Conservation (phyloP, 2,888 invertebrate genomes). For the Metopia argyrocephala region DNA sequence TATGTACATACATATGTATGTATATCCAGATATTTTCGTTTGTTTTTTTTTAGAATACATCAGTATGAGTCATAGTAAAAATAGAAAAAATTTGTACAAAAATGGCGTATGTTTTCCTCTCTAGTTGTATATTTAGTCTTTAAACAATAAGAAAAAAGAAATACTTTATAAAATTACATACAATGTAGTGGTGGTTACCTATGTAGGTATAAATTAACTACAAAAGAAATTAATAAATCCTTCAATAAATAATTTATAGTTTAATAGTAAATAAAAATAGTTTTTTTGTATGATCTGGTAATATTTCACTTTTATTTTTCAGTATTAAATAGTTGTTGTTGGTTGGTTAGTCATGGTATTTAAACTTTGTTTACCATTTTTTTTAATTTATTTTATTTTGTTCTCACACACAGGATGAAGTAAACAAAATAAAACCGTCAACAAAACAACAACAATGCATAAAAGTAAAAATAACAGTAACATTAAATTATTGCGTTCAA, state of each 20-base stretch:
- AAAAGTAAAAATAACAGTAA: slow-evolving; percentile 10
- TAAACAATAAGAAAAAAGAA: too few relatives aligned
- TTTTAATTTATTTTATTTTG: not conserved
- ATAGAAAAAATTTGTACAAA: slow-evolving; percentile 23
- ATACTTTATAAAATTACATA: too few relatives aligned
- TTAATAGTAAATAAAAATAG: not conserved
- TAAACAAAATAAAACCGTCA: not conserved
- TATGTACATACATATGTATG: too few relatives aligned
- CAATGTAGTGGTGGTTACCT: too few relatives aligned
- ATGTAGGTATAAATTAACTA: too few relatives aligned
- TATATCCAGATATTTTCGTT: slow-evolving; percentile 28
- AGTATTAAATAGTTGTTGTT: not conserved
- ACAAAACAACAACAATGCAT: not conserved
- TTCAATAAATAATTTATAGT: slow-evolving; percentile 39
- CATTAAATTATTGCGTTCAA: slow-evolving; percentile 12
- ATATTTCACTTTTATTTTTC: not conserved
- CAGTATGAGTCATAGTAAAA: slow-evolving; percentile 46
- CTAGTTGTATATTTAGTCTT: too few relatives aligned
- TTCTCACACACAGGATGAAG: not conserved
- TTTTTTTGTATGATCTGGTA: not conserved
- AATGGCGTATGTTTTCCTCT: not conserved
- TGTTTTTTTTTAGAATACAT: slow-evolving; percentile 5
- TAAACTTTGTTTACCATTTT: not conserved
- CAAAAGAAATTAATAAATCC: slow-evolving; percentile 10
- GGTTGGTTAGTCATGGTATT: not conserved